phyloP scores from a whole-genome alignment of 37 sponge, comb jelly and placozoan species.

The Cladorhizidae sp. region DNA sequence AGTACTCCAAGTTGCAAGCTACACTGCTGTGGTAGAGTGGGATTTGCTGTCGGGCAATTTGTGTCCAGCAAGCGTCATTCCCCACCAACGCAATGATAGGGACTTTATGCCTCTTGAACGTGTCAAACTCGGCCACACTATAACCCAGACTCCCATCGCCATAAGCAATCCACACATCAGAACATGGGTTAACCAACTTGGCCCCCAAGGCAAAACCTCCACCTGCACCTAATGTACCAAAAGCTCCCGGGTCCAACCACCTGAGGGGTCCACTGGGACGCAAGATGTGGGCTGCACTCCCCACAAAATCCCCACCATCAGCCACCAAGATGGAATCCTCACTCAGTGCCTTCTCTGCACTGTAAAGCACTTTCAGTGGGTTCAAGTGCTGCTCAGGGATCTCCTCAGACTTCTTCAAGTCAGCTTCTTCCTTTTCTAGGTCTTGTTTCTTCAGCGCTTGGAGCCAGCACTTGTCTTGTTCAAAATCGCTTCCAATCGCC shows the following conservation, averaged over 20 bases:
- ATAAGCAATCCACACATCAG: conserved; percentile 95
- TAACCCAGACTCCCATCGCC: conserved; percentile 94
- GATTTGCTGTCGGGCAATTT: conserved; percentile 92
- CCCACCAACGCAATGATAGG: conserved; percentile 90
- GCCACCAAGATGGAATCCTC: conserved; percentile 77
- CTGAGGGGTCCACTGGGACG: conserved; percentile 85
- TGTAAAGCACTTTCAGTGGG: conserved; percentile 77
- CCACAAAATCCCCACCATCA: conserved; percentile 99
- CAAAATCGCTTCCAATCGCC: conserved; percentile 24
- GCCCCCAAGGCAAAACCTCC: conserved; percentile 98
- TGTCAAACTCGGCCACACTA: conserved; percentile 94
- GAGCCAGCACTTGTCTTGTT: conserved; percentile 71
- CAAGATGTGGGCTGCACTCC: conserved; percentile 93
- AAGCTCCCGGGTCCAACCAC: conserved; percentile 98
- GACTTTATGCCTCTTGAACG: conserved; percentile 77
- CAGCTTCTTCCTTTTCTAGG: conserved; percentile 67
- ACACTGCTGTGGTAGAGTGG: conserved; percentile 72
- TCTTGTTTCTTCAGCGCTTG: conserved; percentile 64
- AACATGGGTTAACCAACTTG: conserved; percentile 84
- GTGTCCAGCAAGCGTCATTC: conserved; percentile 96
- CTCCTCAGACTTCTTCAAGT: conserved; percentile 51
- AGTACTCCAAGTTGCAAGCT: conserved; percentile 79
- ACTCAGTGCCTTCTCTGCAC: conserved; percentile 65
- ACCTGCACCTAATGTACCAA: conserved; percentile 97
- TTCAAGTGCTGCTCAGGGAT: conserved; percentile 68